A percentile compares a stretch with the other conserved stretches of the same genome.
Evolutionary conservation across 2,888 invertebrate genomes (phyloP).

Genomic region (Geophilus truncorum): DNA sequence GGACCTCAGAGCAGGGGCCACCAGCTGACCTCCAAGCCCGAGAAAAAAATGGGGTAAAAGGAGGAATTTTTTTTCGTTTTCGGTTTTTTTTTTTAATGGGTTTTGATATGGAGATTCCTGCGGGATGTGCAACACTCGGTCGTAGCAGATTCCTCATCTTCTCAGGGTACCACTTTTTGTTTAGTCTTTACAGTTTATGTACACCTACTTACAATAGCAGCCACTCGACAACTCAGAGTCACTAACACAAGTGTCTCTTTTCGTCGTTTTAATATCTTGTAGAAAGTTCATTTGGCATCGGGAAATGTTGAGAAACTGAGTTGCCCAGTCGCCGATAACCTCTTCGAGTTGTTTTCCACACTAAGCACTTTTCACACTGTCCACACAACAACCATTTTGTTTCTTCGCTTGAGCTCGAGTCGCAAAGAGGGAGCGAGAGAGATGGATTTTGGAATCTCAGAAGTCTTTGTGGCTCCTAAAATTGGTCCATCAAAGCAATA

Average conservation of each 20-base stretch:
- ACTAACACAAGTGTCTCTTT: not conserved
- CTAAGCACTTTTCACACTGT: not conserved
- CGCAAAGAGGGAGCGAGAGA: not conserved
- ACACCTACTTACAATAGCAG: slow-evolving; percentile 1
- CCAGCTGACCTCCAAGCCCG: slow-evolving; percentile 6
- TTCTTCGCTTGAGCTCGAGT: slow-evolving; percentile 4
- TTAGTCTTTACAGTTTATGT: slow-evolving; percentile 17
- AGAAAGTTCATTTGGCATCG: slow-evolving; percentile 8
- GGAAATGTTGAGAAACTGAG: not conserved
- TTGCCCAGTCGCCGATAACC: not conserved
- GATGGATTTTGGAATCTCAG: slow-evolving; percentile 28
- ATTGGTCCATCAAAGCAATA: slow-evolving; percentile 30
- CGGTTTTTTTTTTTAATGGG: not conserved
- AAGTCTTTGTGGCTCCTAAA: slow-evolving; percentile 31
- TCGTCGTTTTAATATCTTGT: not conserved
- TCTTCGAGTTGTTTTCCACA: slow-evolving; percentile 5
- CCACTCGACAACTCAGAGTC: not conserved
- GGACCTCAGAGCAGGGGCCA: not conserved
- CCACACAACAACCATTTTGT: slow-evolving; percentile 12
- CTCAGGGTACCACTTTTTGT: not conserved
- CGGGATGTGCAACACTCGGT: slow-evolving; percentile 18
- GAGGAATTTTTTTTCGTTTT: not conserved
- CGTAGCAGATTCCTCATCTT: slow-evolving; percentile 10
- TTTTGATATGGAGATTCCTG: slow-evolving; percentile 35
- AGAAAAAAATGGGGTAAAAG: slow-evolving; percentile 14